Conservation (phyloP, 2,113 vertebrate genomes). For the Caracal caracal region DNA sequence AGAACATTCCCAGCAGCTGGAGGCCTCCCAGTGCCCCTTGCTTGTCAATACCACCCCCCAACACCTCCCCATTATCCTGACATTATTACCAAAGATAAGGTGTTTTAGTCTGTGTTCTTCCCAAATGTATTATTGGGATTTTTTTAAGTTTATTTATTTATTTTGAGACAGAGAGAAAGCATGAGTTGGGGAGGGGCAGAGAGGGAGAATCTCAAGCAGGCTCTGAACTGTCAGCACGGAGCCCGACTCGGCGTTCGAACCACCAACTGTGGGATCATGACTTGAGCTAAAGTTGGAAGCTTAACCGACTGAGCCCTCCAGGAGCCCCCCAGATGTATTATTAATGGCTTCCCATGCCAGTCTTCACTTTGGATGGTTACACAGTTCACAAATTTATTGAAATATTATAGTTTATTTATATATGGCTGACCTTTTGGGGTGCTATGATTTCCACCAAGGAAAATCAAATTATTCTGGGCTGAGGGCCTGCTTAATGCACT, state of each 20-base stretch:
- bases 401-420: background rate
- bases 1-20: background rate
- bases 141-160: too few relatives aligned
- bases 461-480: background rate
- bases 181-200: too few relatives aligned
- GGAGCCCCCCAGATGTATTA: background rate
- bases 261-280: too few relatives aligned
- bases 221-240: too few relatives aligned
- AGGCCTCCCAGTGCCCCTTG: background rate
- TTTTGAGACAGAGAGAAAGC: too few relatives aligned
- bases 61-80: accelerated
- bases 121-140: background rate
- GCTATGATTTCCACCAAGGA: background rate
- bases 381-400: background rate
- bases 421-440: background rate
- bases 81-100: background rate
- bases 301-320: too few relatives aligned
- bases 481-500: background rate
- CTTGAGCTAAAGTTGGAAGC: too few relatives aligned
- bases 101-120: background rate
- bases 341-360: background rate
- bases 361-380: background rate
- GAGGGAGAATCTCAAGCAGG: too few relatives aligned
- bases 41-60: too few relatives aligned
- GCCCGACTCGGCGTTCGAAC: too few relatives aligned